phyloP scores from a whole-genome alignment of 2,888 invertebrate genomes.

The Drosophila prolongata region DNA sequence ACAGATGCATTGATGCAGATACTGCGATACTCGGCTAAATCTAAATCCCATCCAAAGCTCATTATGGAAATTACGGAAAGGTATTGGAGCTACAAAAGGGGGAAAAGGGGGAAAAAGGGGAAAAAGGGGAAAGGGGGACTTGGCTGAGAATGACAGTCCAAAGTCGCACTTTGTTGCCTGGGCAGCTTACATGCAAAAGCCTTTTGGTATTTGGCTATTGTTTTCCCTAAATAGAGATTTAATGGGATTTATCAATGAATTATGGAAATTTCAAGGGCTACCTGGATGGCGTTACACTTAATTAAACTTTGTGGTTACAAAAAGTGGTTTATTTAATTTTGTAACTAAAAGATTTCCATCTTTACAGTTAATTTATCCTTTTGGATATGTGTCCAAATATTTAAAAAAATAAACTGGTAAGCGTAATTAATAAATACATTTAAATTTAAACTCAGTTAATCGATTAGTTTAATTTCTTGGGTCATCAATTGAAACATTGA shows the following conservation, averaged over 20 bases:
- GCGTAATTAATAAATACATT: too few relatives aligned
- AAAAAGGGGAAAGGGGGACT: too few relatives aligned
- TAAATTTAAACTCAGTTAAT: too few relatives aligned
- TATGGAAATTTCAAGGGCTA: neutral
- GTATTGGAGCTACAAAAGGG: too few relatives aligned
- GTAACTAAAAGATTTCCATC: neutral
- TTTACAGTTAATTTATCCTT: too few relatives aligned
- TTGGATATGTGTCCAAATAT: too few relatives aligned
- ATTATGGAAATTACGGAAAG: slow-evolving; percentile 41
- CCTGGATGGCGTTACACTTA: neutral
- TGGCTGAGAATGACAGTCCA: neutral
- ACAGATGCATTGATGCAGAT: slow-evolving; percentile 30
- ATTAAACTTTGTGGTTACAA: neutral
- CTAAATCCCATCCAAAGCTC: slow-evolving; percentile 23
- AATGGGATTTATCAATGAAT: neutral
- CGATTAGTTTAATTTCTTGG: too few relatives aligned
- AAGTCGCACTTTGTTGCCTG: slow-evolving; percentile 17
- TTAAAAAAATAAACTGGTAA: too few relatives aligned
- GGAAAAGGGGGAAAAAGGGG: too few relatives aligned
- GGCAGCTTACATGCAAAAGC: neutral
- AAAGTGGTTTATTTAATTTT: neutral
- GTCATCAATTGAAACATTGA: too few relatives aligned
- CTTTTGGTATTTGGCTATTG: neutral
- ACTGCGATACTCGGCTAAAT: slow-evolving; percentile 3
- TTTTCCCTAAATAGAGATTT: slow-evolving; percentile 1